Conservation (phyloP, 2,888 invertebrate genomes). For the Gastrophysa polygoni region DNA sequence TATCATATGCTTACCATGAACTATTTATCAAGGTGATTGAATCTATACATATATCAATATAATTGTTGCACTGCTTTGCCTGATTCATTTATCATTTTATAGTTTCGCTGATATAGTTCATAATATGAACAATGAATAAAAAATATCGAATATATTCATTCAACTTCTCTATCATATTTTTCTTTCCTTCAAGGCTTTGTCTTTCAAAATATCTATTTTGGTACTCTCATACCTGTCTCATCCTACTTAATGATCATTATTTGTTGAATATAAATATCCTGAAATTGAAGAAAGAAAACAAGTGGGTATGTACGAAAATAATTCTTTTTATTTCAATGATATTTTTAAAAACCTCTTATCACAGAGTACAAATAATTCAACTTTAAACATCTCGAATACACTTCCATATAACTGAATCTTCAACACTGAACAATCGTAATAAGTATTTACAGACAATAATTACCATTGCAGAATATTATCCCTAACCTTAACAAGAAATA, state of each 20-base stretch:
- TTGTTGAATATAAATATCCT: neutral
- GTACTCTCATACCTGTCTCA: neutral
- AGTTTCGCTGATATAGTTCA: too few relatives aligned
- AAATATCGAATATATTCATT: too few relatives aligned
- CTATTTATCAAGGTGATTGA: too few relatives aligned
- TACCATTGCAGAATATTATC: neutral
- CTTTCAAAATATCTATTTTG: too few relatives aligned
- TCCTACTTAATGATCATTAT: neutral
- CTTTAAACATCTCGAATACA: neutral
- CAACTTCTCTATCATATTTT: too few relatives aligned
- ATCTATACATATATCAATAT: too few relatives aligned
- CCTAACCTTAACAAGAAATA: slow-evolving; percentile 10
- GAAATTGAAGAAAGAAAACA: neutral
- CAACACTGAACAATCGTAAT: neutral
- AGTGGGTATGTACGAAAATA: neutral
- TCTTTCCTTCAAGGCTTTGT: too few relatives aligned
- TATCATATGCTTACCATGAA: too few relatives aligned
- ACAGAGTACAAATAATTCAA: slow-evolving; percentile 15
- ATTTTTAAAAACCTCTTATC: slow-evolving; percentile 10
- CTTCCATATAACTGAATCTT: neutral
- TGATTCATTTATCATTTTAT: too few relatives aligned
- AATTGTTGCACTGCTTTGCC: too few relatives aligned
- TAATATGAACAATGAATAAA: too few relatives aligned
- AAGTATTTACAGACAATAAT: neutral
- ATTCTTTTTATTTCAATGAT: slow-evolving; percentile 3